These are phyloP conservation scores for Sminthurinus aureus DNA, from an alignment of 2,888 invertebrate species.

Conservation along the genomic window DNA sequence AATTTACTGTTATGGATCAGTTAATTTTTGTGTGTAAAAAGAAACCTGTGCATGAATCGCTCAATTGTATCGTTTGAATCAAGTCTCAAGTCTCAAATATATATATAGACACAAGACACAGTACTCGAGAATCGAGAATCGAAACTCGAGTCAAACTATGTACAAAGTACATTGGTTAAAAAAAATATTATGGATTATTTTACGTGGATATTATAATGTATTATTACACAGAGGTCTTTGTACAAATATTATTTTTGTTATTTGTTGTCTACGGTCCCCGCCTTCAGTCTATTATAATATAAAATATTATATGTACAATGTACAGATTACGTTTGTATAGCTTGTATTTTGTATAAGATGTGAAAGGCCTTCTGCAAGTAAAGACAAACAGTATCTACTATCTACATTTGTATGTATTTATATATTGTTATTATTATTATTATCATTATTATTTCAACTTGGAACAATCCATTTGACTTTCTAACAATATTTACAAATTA, in stretches of 20 bases:
- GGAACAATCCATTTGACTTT: conserved; percentile 14
- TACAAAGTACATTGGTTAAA: too few species aligned
- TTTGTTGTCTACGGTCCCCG: background rate
- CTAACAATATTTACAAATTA: background rate
- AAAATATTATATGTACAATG: background rate
- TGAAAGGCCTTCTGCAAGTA: background rate
- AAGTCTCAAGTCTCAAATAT: too few species aligned
- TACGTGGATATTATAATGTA: too few species aligned
- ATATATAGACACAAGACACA: too few species aligned
- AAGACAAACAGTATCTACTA: too few species aligned
- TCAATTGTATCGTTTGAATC: background rate
- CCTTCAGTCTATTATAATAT: background rate
- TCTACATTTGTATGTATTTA: background rate
- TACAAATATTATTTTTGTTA: too few species aligned
- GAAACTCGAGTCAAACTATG: too few species aligned
- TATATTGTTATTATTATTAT: background rate
- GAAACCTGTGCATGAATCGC: background rate
- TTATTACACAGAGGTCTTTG: too few species aligned
- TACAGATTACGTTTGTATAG: too few species aligned
- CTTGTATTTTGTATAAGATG: too few species aligned
- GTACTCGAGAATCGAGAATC: too few species aligned
- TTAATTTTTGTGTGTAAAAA: background rate
- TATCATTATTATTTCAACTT: conserved; percentile 4
- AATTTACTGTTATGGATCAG: conserved; percentile 10
- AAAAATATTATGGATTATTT: too few species aligned